Base-by-base conservation (phyloP, 1,140 invertebrate genomes). In the Bombyx mandarina region DNA sequence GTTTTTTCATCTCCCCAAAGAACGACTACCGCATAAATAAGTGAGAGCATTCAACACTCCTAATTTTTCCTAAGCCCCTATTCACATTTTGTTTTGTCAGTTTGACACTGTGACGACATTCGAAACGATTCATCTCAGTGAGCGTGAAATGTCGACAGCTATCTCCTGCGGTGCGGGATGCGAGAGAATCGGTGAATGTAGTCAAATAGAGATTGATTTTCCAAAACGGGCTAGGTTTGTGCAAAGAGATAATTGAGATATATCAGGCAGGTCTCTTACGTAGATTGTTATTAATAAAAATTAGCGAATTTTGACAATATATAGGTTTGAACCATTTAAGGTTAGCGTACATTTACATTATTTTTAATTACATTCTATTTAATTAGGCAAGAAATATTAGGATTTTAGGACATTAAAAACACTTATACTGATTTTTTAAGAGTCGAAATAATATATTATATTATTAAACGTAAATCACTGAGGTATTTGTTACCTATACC, bases 121-220 rank as follows among this genome's bases (percentile, higher is more conserved):
- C 54, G 44, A 65, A 65, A 52, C 53, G 46, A 64, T 61, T 62
- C 52, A 63, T 71, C 65, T 67, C 53, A 51, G 47, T 60, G 56
- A 74, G 67, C 61, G 66, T 67, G 69, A 73, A 71, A 68, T 63
- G 58, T 63, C 52, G 63, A 71, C 65, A 61, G 49, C 63, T 48
- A 61, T 60, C 61, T 63, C 72, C 73, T 61, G 76, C 59, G 43
- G 67, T 52, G 72, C 43, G 45, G 45, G 53, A 60, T 47, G 52
- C 48, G 46, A 42, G 54, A 58, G 62, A 65, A 77, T 82, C 74
- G 70, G 72, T 75, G 75, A 77, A 75, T 70, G 63, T 68, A 52
- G 67, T 73, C 72, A 79, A 78, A 77, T 76, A 65, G 73, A 76
- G 72, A 78, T 79, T 77, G 73, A 77, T 81, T 77, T 74, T 69